phyloP scores from a whole-genome alignment of 2,888 invertebrate genomes.

The Tanytarsus gracilentus region DNA sequence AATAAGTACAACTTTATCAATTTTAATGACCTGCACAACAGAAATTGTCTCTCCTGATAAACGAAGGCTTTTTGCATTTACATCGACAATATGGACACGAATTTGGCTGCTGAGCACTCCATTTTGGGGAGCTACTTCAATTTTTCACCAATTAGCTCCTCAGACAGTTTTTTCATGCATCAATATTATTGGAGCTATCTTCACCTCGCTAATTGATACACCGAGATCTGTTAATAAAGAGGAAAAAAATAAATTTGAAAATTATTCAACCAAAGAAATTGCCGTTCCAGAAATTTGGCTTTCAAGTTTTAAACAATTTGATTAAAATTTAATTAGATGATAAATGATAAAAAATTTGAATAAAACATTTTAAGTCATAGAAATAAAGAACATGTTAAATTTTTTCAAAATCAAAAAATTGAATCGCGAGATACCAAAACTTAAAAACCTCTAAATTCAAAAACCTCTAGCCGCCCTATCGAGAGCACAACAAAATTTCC shows the following conservation, averaged over 20 bases:
- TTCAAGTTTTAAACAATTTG: slow-evolving; percentile 4
- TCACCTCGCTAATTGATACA: slow-evolving; percentile 2
- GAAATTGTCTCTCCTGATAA: slow-evolving; percentile 41
- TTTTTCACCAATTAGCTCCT: slow-evolving; percentile 38
- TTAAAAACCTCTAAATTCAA: too few relatives aligned
- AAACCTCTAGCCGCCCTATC: too few relatives aligned
- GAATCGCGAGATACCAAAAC: too few relatives aligned
- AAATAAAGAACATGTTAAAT: too few relatives aligned
- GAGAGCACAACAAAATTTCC: too few relatives aligned
- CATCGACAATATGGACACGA: slow-evolving; percentile 43
- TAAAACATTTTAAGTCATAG: too few relatives aligned
- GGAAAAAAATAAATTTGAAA: neutral
- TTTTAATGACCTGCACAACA: slow-evolving; percentile 43
- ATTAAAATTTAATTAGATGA: too few relatives aligned
- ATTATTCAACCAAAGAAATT: slow-evolving; percentile 23
- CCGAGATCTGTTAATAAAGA: neutral
- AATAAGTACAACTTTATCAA: slow-evolving; percentile 42
- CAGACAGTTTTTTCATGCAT: neutral
- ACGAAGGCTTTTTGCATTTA: slow-evolving; percentile 40
- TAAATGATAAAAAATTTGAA: too few relatives aligned
- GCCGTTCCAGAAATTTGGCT: slow-evolving; percentile 17
- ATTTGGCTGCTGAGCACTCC: slow-evolving; percentile 43
- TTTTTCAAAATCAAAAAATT: too few relatives aligned
- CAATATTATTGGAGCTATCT: slow-evolving; percentile 10
- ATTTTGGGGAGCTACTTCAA: slow-evolving; percentile 41